phyloP scores from a whole-genome alignment of 2,113 vertebrate genomes.

The Dryoscopus gambensis region DNA sequence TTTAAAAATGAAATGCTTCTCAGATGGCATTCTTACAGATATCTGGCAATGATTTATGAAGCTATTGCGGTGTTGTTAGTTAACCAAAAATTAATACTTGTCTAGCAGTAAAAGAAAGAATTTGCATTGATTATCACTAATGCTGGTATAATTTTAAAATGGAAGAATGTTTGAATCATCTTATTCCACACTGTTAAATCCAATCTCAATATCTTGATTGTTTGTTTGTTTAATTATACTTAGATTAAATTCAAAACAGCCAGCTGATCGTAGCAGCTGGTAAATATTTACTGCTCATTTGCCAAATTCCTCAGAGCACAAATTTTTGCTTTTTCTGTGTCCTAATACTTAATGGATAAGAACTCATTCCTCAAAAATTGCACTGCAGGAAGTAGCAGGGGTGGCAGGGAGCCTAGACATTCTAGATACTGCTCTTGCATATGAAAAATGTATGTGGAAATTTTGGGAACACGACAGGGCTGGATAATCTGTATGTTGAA shows the following conservation, averaged over 20 bases:
- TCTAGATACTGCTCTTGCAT: neutral
- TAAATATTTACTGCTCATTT: constrained; percentile 61
- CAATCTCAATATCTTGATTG: neutral
- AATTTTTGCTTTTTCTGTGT: neutral
- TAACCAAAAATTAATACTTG: constrained; percentile 6
- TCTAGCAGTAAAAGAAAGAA: neutral
- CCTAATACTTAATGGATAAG: neutral
- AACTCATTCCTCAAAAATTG: neutral
- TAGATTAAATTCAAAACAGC: constrained; percentile 50
- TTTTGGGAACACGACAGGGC: neutral
- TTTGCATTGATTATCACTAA: neutral
- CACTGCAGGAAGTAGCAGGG: neutral
- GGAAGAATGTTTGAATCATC: neutral
- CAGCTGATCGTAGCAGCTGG: constrained; percentile 54
- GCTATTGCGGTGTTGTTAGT: neutral
- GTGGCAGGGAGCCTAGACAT: neutral
- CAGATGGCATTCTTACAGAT: neutral
- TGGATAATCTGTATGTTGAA: neutral
- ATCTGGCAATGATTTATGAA: constrained; percentile 9
- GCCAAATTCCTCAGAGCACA: constrained; percentile 39
- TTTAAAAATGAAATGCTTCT: neutral
- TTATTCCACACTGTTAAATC: constrained; percentile 27
- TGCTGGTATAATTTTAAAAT: neutral
- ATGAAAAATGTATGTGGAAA: neutral
- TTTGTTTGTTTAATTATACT: constrained; percentile 53